These are phyloP conservation scores for Hydrolagus affinis DNA, from an alignment of 2,113 vertebrate species.

Conservation along the genomic window DNA sequence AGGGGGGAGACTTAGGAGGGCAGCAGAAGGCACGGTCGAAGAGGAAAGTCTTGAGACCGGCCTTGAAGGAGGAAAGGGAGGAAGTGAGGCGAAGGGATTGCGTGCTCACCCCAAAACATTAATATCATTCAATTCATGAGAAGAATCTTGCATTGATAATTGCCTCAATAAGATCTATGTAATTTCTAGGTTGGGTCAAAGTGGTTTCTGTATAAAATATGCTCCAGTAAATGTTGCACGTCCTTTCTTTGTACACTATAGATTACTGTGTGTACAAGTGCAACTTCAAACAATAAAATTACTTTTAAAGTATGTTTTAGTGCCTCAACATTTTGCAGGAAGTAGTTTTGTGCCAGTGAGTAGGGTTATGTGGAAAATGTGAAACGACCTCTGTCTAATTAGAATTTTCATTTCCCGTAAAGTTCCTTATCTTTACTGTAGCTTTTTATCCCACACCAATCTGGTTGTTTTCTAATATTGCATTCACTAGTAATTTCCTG, in stretches of 20 bases:
- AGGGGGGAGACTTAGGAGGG: too few species aligned
- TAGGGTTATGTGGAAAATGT: not conserved
- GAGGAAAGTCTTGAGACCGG: too few species aligned
- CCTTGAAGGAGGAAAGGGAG: too few species aligned
- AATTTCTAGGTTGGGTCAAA: not conserved
- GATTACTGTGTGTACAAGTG: not conserved
- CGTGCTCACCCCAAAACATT: too few species aligned
- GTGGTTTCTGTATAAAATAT: not conserved
- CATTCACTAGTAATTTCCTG: not conserved
- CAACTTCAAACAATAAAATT: not conserved
- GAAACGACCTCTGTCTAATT: not conserved
- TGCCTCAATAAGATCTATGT: too few species aligned
- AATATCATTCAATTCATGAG: too few species aligned
- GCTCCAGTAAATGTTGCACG: not conserved
- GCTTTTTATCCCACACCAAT: not conserved
- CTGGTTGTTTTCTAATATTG: not conserved
- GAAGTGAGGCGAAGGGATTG: too few species aligned
- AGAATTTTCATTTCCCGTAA: not conserved
- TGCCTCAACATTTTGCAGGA: not conserved
- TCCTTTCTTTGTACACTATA: not conserved
- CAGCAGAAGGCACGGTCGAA: too few species aligned
- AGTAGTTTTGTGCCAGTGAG: not conserved
- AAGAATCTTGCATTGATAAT: too few species aligned
- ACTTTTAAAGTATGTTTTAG: not conserved
- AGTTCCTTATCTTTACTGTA: not conserved